Evolutionary conservation across 2,113 vertebrate genomes (phyloP).

Genomic region (Campylorhamphus procurvoides): DNA sequence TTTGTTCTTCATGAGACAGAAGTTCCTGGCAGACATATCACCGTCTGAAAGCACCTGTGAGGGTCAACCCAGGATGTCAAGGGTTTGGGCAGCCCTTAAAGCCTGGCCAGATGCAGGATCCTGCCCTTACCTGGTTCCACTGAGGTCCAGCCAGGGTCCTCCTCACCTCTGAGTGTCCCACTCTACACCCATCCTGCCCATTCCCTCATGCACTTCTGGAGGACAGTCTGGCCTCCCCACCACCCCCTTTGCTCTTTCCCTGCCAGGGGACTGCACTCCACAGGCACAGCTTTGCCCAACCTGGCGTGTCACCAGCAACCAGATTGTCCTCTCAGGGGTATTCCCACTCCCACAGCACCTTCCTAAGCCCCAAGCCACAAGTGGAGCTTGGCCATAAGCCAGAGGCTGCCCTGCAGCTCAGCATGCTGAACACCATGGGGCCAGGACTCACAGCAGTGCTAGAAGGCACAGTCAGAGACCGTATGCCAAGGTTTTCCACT

Average conservation of each 20-base stretch:
- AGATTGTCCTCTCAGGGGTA: rapidly evolving
- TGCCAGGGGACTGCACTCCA: rapidly evolving
- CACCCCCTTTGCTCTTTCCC: rapidly evolving
- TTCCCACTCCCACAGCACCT: rapidly evolving
- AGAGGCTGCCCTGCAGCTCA: neutral
- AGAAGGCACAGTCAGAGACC: no score
- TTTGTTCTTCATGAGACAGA: neutral
- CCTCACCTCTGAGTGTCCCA: no score
- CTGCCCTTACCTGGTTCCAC: rapidly evolving
- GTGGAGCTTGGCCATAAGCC: rapidly evolving
- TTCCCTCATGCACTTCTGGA: neutral
- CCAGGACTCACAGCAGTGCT: neutral
- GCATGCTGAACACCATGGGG: rapidly evolving
- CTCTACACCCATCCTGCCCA: rapidly evolving
- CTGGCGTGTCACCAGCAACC: rapidly evolving
- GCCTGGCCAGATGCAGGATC: rapidly evolving
- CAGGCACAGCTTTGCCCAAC: neutral
- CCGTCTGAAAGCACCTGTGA: neutral
- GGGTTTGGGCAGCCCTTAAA: neutral
- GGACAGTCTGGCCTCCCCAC: rapidly evolving
- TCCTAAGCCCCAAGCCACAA: rapidly evolving
- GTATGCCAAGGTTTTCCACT: rapidly evolving
- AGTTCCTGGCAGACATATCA: neutral
- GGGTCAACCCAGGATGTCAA: rapidly evolving
- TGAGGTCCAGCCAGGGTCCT: rapidly evolving